Percentiles rank a stretch among this genome's conserved stretches.
These are phyloP conservation scores for Phasianus colchicus DNA, from an alignment of 2,113 vertebrate species.

Conservation along the genomic window DNA sequence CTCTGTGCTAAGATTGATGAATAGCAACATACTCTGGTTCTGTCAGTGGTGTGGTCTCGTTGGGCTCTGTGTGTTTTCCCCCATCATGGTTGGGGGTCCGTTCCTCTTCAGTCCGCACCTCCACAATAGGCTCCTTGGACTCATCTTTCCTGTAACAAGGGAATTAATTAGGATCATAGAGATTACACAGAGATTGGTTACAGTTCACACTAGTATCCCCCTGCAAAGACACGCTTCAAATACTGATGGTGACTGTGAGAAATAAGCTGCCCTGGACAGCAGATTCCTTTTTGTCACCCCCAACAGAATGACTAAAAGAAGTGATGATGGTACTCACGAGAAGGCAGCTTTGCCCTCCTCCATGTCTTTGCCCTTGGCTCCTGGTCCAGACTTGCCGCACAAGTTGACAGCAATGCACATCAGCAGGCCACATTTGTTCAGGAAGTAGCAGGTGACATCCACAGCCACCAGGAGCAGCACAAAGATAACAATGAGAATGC, in stretches of 20 bases:
- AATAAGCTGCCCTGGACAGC: background rate
- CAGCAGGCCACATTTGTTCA: constrained; percentile 97
- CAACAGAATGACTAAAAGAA: fast-evolving
- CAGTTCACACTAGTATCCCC: background rate
- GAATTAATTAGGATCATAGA: background rate
- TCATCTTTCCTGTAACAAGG: constrained; percentile 89
- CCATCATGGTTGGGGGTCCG: constrained; percentile 94
- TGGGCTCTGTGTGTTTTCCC: constrained; percentile 93
- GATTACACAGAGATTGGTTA: background rate
- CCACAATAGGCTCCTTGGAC: constrained; percentile 97
- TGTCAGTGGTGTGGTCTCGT: constrained; percentile 96
- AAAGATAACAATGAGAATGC: constrained; percentile 93
- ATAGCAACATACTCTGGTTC: constrained; percentile 92
- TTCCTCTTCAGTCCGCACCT: constrained; percentile 94
- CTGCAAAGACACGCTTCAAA: background rate
- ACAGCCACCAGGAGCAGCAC: constrained; percentile 92
- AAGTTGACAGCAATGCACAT: constrained; percentile 98
- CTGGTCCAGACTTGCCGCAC: constrained; percentile 90
- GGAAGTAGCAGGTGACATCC: constrained; percentile 97
- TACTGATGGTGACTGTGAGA: fast-evolving
- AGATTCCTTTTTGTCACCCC: background rate
- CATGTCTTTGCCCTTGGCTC: constrained; percentile 92
- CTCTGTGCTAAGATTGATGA: background rate
- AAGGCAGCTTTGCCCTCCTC: constrained; percentile 95
- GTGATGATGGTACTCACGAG: constrained; percentile 84